phyloP scores from a whole-genome alignment of 37 sponge, comb jelly and placozoan genomes.

The Chondrilla cf. caribensis region DNA sequence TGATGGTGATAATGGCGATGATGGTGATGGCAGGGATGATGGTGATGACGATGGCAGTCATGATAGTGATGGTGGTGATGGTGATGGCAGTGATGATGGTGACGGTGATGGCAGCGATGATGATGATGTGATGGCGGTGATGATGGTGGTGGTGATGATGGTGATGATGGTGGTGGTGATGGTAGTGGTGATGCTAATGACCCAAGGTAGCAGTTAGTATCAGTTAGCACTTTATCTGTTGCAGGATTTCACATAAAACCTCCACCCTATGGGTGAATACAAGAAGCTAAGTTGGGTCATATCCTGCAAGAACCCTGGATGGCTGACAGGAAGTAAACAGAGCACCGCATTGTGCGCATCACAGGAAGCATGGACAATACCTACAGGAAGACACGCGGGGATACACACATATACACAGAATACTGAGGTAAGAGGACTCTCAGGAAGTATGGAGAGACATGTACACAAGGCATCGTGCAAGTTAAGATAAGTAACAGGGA shows the following conservation, averaged over 20 bases:
- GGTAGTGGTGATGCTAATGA: neutral
- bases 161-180: neutral
- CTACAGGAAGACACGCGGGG: no score
- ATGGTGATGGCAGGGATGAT: neutral
- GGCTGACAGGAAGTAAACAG: no score
- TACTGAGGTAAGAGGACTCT: no score
- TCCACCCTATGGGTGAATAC: neutral
- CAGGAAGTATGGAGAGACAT: no score
- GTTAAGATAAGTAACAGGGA: no score
- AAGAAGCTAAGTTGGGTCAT: no score
- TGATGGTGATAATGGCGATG: no score
- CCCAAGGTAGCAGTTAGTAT: neutral
- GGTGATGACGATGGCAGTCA: neutral
- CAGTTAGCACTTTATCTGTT: neutral
- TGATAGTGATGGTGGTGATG: neutral
- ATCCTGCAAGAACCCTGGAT: no score
- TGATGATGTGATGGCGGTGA: neutral
- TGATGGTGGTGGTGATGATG: neutral
- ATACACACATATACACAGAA: no score
- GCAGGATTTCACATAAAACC: neutral
- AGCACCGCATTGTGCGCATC: no score
- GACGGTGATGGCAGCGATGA: neutral
- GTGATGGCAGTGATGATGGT: neutral
- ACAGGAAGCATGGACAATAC: no score
- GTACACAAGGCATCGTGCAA: no score